These are phyloP conservation scores for Pterocles orientalis DNA, from an alignment of 2,113 vertebrate species.

Conservation along the genomic window DNA sequence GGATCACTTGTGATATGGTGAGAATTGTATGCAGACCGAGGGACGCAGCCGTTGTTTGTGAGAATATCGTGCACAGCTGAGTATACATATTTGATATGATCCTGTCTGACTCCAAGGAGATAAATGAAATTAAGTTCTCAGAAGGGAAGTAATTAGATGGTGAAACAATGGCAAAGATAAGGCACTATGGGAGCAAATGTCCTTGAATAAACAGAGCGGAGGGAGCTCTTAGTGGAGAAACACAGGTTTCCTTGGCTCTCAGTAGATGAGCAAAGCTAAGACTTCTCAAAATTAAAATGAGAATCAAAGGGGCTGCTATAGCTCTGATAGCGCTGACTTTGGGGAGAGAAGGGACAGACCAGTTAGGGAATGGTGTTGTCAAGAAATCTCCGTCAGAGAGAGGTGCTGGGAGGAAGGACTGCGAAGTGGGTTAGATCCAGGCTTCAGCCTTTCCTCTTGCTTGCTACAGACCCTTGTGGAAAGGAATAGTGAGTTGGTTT, in stretches of 20 bases:
- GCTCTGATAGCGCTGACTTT: neutral
- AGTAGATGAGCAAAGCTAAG: neutral
- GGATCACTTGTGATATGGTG: neutral
- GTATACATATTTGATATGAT: constrained; percentile 43
- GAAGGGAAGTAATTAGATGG: constrained; percentile 52
- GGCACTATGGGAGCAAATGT: constrained; percentile 1
- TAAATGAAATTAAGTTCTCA: constrained; percentile 58
- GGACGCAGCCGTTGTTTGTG: neutral
- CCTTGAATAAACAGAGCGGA: neutral
- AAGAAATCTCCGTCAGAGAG: neutral
- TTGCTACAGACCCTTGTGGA: neutral
- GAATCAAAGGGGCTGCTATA: neutral
- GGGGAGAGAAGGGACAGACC: neutral
- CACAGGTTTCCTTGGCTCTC: neutral
- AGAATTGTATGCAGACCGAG: neutral
- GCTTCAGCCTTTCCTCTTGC: neutral
- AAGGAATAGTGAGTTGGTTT: neutral
- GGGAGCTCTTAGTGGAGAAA: neutral
- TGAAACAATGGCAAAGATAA: constrained; percentile 39
- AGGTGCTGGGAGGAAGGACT: neutral
- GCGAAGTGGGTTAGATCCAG: neutral
- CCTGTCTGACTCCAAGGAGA: constrained; percentile 52
- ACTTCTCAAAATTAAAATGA: neutral
- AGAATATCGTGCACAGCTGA: constrained; percentile 6
- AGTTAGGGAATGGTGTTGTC: neutral